Evolutionary conservation across 1,140 invertebrate genomes (phyloP), one percentile per base, ranked within the genome.

Genomic region (Sesamia nonagrioides): DNA sequence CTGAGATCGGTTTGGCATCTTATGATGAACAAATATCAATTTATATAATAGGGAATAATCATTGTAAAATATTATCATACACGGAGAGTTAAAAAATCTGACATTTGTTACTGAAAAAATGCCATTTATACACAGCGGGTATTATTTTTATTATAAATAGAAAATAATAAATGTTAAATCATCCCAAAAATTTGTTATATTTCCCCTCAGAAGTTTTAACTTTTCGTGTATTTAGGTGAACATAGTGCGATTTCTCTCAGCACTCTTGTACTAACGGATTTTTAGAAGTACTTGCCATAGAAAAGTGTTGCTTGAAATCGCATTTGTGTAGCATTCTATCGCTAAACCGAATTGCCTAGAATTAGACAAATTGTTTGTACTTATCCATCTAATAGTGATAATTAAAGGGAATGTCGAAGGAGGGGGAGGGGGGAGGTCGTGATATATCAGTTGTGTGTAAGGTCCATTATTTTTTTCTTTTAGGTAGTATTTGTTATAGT

Each of bases 331-430:
- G 18, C 60, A 42, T 42, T 60, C 33, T 78, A 48, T 79, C 42
- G 89, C 84, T 77, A 71, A 88, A 92, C 91, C 90, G 89, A 92
- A 91, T 90, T 87, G 89, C 91, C 91, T 94, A 94, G 91, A 87
- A 81, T 90, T 89, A 94, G 88, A 94, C 79, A 87, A 88, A 89
- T 91, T 89, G 87, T 91, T 27, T 91, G 92, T 94, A 92, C 91
- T 92, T 94, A 94, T 89, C 87, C 89, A 91, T 91, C 91, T 87
- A 61, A 82, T 89, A 91, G 88, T 90, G 83, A 88, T 91, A 83
- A 81, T 79, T 82, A 82, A 66, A 84, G 91, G 91, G 91, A 92
- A 92, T 91, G 90, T 83, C 66, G 79, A 61, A 80, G 83, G 80
- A 84, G 82, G 50, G 63, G 79, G 50, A 78, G 79, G 75, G 75